phyloP scores from a whole-genome alignment of 2,888 invertebrate genomes.

The Malthinus flaveolus region DNA sequence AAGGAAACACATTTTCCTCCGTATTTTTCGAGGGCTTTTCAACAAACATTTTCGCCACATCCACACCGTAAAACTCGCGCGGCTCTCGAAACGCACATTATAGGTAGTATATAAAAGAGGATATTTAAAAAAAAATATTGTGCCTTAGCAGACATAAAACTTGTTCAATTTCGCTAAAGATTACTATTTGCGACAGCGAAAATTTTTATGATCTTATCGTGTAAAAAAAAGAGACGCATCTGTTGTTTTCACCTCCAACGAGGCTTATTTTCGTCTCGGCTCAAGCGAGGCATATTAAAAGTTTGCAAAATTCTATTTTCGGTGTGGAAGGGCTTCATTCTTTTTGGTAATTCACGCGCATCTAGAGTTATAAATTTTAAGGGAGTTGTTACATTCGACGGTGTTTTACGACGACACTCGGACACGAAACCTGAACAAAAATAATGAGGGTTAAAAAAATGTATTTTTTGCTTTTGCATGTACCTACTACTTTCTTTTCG shows the following conservation, averaged over 20 bases:
- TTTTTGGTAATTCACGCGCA: constrained; percentile 24
- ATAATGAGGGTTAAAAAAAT: constrained; percentile 28
- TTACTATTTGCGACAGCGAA: constrained; percentile 20
- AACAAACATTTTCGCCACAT: too few relatives aligned
- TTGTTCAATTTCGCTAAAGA: constrained; percentile 20
- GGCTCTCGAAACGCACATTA: too few relatives aligned
- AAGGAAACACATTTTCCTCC: too few relatives aligned
- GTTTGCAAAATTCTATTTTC: constrained; percentile 21
- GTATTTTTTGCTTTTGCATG: constrained; percentile 20
- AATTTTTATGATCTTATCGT: constrained; percentile 18
- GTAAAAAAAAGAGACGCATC: constrained; percentile 19
- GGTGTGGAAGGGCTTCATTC: constrained; percentile 19
- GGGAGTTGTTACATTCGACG: constrained; percentile 26
- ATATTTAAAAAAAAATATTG: too few relatives aligned
- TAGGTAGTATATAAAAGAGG: too few relatives aligned
- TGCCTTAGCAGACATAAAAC: background rate
- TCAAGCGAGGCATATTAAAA: constrained; percentile 24
- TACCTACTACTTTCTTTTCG: constrained; percentile 13
- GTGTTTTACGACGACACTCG: constrained; percentile 31
- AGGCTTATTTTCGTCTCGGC: constrained; percentile 25
- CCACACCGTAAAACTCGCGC: too few relatives aligned
- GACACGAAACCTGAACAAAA: constrained; percentile 33
- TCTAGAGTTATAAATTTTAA: constrained; percentile 24
- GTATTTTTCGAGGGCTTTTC: too few relatives aligned
- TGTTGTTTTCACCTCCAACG: constrained; percentile 27